These are phyloP conservation scores for honey bee (Apis mellifera) DNA, from an alignment of 1,140 invertebrate species.

Conservation along the genomic window Amel_HAv3.1 CM009939.2:1553501-1554000, in stretches of 20 bases:
- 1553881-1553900: not conserved
- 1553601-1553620: too few relatives aligned
- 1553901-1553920: not conserved
- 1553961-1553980: not conserved
- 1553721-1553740: not conserved
- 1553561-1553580: too few relatives aligned
- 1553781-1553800: not conserved
- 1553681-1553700: not conserved
- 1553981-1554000: not conserved
- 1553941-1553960: not conserved
- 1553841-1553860: not conserved
- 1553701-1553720: not conserved
- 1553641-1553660: not conserved
- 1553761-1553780: not conserved
- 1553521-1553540: too few relatives aligned
- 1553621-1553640: not conserved
- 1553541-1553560: too few relatives aligned
- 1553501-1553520: too few relatives aligned
- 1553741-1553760: not conserved
- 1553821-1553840: not conserved
- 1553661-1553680: not conserved
- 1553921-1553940: not conserved
- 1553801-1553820: not conserved
- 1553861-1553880: not conserved
- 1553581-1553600: too few relatives aligned